These are phyloP conservation scores for Capitella teleta DNA, from an alignment of 1,140 invertebrate genomes.

Conservation along the genomic window DNA sequence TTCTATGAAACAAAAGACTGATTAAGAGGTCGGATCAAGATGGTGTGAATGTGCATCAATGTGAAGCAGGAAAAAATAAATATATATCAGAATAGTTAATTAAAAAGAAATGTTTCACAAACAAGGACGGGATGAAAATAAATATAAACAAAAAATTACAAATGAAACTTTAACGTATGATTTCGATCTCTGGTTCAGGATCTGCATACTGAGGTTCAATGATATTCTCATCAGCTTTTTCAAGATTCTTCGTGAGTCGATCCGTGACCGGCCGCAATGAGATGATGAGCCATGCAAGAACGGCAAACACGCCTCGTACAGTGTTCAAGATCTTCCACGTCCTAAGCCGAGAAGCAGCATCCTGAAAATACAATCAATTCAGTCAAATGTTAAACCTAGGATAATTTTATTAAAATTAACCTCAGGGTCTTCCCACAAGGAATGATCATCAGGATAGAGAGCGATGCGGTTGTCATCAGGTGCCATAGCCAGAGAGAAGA, in stretches of 20 bases:
- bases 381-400: neutral
- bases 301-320: neutral
- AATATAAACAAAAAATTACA: too few relatives aligned
- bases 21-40: too few relatives aligned
- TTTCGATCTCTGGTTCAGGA: too few relatives aligned
- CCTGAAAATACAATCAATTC: neutral
- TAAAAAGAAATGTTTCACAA: too few relatives aligned
- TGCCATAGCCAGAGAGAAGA: neutral
- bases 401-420: neutral
- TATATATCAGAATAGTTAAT: too few relatives aligned
- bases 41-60: too few relatives aligned
- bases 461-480: neutral
- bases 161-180: too few relatives aligned
- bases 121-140: too few relatives aligned
- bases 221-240: conserved; percentile 3
- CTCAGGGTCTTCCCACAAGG: neutral
- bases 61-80: too few relatives aligned
- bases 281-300: conserved; percentile 9
- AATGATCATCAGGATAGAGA: neutral
- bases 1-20: too few relatives aligned
- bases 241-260: conserved; percentile 5
- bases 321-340: conserved; percentile 7
- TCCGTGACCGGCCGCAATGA: conserved; percentile 6
- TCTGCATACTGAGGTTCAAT: too few relatives aligned
- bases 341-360: neutral